Percentiles rank a stretch among this genome's conserved stretches.
Evolutionary conservation across 2,888 invertebrate species (phyloP).

Genomic region (Neoitamus cyanurus): DNA sequence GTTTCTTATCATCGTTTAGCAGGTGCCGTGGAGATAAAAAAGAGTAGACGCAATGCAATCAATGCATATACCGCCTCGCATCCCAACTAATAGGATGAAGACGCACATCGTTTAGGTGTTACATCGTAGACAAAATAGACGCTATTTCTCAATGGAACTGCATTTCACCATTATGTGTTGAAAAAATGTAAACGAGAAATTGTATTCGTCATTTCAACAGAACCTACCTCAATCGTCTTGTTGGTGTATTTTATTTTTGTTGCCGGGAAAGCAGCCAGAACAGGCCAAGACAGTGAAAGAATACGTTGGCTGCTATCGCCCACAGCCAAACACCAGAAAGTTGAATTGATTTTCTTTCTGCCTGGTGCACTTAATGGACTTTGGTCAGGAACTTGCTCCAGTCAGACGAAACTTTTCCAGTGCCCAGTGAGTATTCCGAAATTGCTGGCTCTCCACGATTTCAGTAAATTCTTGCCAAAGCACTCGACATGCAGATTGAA

Average conservation of each 20-base stretch:
- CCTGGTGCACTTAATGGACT: neutral
- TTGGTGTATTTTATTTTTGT: neutral
- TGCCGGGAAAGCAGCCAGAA: neutral
- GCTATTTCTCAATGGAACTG: neutral
- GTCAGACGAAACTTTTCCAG: neutral
- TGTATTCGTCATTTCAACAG: neutral
- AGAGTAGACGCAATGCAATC: neutral
- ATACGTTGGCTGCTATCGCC: neutral
- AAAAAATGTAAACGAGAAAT: neutral
- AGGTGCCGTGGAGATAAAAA: neutral
- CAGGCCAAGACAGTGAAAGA: neutral
- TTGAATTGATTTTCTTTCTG: neutral
- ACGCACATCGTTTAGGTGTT: neutral
- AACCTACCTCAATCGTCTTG: constrained; percentile 18
- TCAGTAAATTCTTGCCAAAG: neutral
- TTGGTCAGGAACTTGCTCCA: neutral
- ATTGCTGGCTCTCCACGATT: neutral
- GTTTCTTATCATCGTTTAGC: neutral
- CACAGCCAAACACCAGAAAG: neutral
- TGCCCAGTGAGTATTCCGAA: neutral
- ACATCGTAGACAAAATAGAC: neutral
- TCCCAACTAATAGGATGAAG: neutral
- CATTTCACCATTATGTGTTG: neutral
- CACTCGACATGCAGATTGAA: neutral
- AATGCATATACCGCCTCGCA: neutral